phyloP scores from a whole-genome alignment of 1,140 invertebrate species.

The Ostrea edulis region DNA sequence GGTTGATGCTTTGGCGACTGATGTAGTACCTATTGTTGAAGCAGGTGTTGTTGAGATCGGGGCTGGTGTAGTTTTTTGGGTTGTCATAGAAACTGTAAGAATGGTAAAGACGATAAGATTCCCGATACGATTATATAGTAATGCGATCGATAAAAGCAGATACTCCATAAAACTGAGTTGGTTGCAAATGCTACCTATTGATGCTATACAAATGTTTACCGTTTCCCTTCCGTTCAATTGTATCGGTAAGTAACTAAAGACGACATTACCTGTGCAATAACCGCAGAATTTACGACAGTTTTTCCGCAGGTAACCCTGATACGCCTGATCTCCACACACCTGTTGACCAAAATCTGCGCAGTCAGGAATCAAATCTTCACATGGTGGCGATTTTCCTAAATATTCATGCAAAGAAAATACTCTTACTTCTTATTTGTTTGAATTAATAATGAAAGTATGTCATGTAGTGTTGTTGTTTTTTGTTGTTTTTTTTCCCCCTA shows the following conservation, averaged over 20 bases:
- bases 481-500: too few species aligned
- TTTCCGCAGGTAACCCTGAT: not conserved
- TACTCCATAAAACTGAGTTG: too few species aligned
- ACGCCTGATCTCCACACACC: not conserved
- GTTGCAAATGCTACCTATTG: too few species aligned
- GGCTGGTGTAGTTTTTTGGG: not conserved
- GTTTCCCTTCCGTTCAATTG: too few species aligned
- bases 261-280: not conserved
- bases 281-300: constrained; percentile 30
- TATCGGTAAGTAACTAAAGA: too few species aligned
- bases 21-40: not conserved
- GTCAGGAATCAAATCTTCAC: constrained; percentile 17
- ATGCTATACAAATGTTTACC: too few species aligned
- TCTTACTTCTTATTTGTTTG: too few species aligned
- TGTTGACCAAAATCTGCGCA: constrained; percentile 42
- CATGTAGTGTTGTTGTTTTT: not conserved
- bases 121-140: too few species aligned
- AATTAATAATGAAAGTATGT: too few species aligned
- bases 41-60: not conserved
- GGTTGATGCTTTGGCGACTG: not conserved
- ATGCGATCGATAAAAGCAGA: too few species aligned
- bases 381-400: constrained; percentile 33
- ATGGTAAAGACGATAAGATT: not conserved
- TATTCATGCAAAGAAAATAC: not conserved
- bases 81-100: not conserved